Conservation (phyloP, 2,888 invertebrate genomes). For the Strigamia transsilvanica region DNA sequence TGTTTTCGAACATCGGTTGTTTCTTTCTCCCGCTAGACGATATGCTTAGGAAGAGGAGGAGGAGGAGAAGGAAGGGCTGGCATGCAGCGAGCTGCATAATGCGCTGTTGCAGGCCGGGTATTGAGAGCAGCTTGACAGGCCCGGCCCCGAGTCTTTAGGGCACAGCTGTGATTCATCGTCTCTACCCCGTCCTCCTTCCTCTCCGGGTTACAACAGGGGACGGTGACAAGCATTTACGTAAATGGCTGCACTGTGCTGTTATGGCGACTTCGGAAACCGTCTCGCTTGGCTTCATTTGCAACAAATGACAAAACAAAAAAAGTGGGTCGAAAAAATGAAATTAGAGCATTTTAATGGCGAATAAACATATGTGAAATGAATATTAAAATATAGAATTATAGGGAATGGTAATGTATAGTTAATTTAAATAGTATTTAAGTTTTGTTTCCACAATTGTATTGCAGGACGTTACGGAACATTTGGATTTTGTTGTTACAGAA, state of each 20-base stretch:
- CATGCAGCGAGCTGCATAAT: conserved; percentile 51
- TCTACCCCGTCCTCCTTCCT: conserved; percentile 46
- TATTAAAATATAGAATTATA: neutral
- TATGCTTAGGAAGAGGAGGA: conserved; percentile 7
- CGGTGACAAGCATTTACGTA: conserved; percentile 45
- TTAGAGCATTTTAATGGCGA: neutral
- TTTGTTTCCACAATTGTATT: too few species aligned
- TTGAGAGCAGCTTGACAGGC: conserved; percentile 51
- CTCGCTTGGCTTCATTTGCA: conserved; percentile 26
- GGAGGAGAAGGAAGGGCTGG: conserved; percentile 44
- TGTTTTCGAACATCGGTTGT: neutral
- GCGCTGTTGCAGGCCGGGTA: conserved; percentile 50
- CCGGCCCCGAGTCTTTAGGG: conserved; percentile 51
- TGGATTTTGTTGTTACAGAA: too few species aligned
- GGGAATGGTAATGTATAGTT: neutral
- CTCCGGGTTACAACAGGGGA: conserved; percentile 37
- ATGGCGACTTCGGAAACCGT: conserved; percentile 6
- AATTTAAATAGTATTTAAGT: too few species aligned
- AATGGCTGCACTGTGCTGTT: conserved; percentile 40
- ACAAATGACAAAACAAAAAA: conserved; percentile 40
- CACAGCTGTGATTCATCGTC: conserved; percentile 53
- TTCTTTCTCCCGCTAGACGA: conserved; percentile 7
- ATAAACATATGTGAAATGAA: neutral
- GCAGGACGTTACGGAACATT: too few species aligned
- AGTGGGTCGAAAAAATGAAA: neutral